A percentile compares a stretch with the other conserved stretches of the same genome.
Evolutionary conservation across 2,113 vertebrate genomes (phyloP).

Genomic region (Aix galericulata): DNA sequence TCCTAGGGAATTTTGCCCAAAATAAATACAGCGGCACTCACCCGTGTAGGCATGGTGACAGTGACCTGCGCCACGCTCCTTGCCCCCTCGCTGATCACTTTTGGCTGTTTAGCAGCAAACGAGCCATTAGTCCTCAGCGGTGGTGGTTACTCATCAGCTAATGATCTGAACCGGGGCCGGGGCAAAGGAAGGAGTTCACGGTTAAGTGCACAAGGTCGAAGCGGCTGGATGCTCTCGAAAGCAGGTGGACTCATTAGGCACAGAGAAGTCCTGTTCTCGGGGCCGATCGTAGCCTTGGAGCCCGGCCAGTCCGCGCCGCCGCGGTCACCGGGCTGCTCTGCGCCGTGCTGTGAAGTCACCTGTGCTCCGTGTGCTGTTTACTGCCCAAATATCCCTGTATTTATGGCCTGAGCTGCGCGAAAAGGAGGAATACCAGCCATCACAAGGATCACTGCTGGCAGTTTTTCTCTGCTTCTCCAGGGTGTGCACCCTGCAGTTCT

Average conservation of each 20-base stretch:
- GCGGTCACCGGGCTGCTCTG: neutral
- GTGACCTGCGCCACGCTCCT: neutral
- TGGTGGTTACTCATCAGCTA: neutral
- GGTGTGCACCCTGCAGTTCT: neutral
- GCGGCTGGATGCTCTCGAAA: slow-evolving; percentile 18
- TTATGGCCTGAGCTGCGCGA: neutral
- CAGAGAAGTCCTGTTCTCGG: neutral
- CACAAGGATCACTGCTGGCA: neutral
- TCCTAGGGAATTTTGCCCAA: neutral
- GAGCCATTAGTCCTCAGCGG: slow-evolving; percentile 3
- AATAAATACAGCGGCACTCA: fast-evolving
- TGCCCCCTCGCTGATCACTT: slow-evolving; percentile 28
- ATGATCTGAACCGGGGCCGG: slow-evolving; percentile 27
- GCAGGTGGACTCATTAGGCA: neutral
- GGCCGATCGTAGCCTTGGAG: neutral
- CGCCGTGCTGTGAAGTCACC: neutral
- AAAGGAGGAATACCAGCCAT: neutral
- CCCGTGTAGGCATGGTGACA: neutral
- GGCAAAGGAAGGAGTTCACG: neutral
- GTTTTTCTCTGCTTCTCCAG: neutral
- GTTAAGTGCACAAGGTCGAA: slow-evolving; percentile 23
- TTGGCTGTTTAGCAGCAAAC: neutral
- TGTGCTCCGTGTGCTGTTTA: neutral
- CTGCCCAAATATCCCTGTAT: neutral
- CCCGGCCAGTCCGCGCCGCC: neutral